A percentile compares a stretch with the other conserved stretches of the same genome.
Conservation (phyloP, 2,888 invertebrate genomes). For the Troilus luridus region DNA sequence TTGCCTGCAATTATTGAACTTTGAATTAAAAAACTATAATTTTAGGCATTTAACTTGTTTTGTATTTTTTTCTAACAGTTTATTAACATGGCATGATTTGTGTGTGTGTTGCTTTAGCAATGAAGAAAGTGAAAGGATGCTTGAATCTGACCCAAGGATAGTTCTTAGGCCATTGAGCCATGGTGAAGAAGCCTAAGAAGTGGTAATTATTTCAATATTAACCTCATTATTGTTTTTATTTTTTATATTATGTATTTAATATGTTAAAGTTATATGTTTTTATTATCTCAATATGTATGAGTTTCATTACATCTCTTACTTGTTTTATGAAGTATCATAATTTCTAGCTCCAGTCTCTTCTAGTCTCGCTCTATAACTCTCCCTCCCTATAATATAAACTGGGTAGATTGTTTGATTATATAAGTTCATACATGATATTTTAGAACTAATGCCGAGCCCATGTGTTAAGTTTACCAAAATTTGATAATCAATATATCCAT, state of each 20-base stretch:
- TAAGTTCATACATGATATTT: too few relatives aligned
- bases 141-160: slow-evolving; percentile 80
- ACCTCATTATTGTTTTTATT: not conserved
- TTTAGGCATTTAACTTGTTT: not conserved
- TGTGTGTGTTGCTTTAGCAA: slow-evolving; percentile 70
- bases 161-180: slow-evolving; percentile 77
- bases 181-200: slow-evolving; percentile 72
- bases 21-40: not conserved
- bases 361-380: too few relatives aligned
- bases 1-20: not conserved
- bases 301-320: not conserved
- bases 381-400: too few relatives aligned
- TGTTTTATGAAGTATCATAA: too few relatives aligned
- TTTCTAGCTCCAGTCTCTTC: too few relatives aligned
- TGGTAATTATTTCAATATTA: slow-evolving; percentile 34
- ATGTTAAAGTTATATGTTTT: not conserved
- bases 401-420: too few relatives aligned
- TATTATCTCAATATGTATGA: not conserved
- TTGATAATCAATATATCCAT: too few relatives aligned
- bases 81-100: slow-evolving; percentile 43
- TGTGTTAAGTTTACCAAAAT: too few relatives aligned
- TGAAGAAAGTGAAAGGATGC: slow-evolving; percentile 83
- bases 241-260: not conserved
- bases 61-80: not conserved
- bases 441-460: too few relatives aligned